These are phyloP conservation scores for Cyclophora punctaria DNA, from an alignment of 2,888 invertebrate species.

Conservation along the genomic window DNA sequence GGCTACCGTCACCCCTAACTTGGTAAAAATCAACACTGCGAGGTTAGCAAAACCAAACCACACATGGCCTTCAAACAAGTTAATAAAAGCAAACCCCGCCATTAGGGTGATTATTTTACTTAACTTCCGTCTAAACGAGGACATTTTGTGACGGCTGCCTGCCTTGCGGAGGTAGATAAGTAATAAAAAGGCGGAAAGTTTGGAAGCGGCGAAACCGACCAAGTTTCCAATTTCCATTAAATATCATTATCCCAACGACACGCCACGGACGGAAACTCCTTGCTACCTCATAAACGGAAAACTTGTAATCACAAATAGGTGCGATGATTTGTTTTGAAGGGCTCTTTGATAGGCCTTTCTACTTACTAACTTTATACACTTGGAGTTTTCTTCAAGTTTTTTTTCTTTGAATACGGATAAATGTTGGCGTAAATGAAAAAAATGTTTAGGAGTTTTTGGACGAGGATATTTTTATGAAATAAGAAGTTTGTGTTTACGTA, in stretches of 20 bases:
- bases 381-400: slow-evolving; percentile 3
- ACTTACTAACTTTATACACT: slow-evolving; percentile 2
- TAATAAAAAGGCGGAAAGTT: slow-evolving; percentile 20
- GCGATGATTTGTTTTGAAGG: slow-evolving; percentile 19
- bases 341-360: slow-evolving; percentile 13
- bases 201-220: slow-evolving; percentile 21
- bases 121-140: neutral
- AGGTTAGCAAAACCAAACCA: too few relatives aligned
- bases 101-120: neutral
- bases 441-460: neutral
- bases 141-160: neutral
- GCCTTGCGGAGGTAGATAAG: slow-evolving; percentile 8
- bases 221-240: slow-evolving; percentile 30
- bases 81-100: neutral
- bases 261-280: slow-evolving; percentile 3
- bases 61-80: too few relatives aligned
- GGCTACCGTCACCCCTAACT: too few relatives aligned
- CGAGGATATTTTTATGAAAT: too few relatives aligned
- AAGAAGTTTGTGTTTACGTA: too few relatives aligned
- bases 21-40: too few relatives aligned
- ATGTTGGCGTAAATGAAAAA: neutral
- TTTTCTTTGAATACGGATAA: neutral
- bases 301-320: slow-evolving; percentile 22
- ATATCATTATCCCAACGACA: slow-evolving; percentile 29
- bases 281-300: slow-evolving; percentile 15